Base-by-base conservation (phyloP, 2,113 vertebrate genomes). In the Parotia lawesii region DNA sequence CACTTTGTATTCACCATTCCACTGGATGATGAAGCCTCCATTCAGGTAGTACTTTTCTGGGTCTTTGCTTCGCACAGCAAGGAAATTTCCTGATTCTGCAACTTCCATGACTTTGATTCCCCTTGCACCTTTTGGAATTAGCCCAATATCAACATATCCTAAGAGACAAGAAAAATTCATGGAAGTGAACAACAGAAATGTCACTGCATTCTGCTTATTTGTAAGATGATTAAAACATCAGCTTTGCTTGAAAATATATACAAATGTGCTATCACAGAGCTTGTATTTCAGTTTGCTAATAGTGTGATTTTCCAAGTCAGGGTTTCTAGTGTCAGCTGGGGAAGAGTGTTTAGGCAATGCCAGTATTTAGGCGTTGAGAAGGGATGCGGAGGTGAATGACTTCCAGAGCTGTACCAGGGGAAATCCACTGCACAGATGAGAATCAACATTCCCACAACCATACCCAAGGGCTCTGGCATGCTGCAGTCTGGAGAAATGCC, bases 21-120 rank as follows among this genome's bases (percentile, higher is more conserved):
- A 99, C 89, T 99, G 99, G 97, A 99, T 99, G 95, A 99, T 99
- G 96, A 98, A 99, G 82, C 98, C 98, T 81, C 99, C 99, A 47
- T 99, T 99, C 87, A 99, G 98, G 89, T 98, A 99, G 85, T 99
- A 99, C 54, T 99, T 98, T 78, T 98, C 98, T 14, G 98, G 98
- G 65, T 98, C 96, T 94, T 98, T 97, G 70, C 98, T 98, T 89
- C 98, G 97, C 60, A 99, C 96, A 31, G 98, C 99, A 95, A 99
- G 98, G 96, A 99, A 99, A 96, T 99, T 99, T 87, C 98, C 99
- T 51, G 99, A 98, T 95, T 98, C 99, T 90, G 98, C 97, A 62
- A 99, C 95, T 97, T 99, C 99, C 96, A 97, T 97, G 29, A 99
- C 97, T 94, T 98, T 97, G 96, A 99, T 99, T 96, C 99, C 98